phyloP scores from a whole-genome alignment of 1,140 invertebrate genomes.

The honey bee (Apis mellifera) region DNA sequence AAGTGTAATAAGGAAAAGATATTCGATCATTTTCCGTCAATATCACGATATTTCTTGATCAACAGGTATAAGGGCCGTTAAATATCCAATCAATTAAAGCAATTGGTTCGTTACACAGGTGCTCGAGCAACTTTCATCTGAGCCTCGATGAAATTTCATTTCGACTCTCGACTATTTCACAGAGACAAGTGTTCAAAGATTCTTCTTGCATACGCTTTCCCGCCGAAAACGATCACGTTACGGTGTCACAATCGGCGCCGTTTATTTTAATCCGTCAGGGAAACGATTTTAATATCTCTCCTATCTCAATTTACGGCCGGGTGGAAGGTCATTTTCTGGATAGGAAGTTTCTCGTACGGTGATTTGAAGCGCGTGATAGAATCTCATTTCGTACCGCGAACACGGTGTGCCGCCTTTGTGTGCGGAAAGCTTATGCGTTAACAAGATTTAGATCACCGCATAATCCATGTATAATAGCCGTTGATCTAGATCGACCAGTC shows the following conservation, averaged over 20 bases:
- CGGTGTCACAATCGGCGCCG: not conserved
- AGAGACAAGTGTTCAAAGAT: not conserved
- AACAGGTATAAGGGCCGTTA: slow-evolving; percentile 21
- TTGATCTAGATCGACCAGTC: not conserved
- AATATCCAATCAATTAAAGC: slow-evolving; percentile 33
- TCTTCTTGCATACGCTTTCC: too few relatives aligned
- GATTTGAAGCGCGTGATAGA: not conserved
- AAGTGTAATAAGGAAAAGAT: too few relatives aligned
- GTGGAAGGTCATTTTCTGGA: not conserved
- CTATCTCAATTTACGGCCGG: not conserved
- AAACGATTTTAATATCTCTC: not conserved
- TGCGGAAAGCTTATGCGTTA: slow-evolving; percentile 27
- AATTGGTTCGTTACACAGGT: slow-evolving; percentile 24
- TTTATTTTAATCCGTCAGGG: not conserved
- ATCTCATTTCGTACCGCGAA: not conserved
- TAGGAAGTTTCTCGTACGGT: not conserved
- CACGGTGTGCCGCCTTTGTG: not conserved
- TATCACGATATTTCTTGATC: slow-evolving; percentile 2
- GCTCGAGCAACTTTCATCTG: slow-evolving; percentile 17
- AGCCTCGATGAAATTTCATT: slow-evolving; percentile 20
- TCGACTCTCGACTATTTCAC: not conserved
- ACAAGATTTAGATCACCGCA: slow-evolving; percentile 39
- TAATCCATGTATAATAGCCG: slow-evolving; percentile 36
- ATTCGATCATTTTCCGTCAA: not conserved
- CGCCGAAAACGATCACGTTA: not conserved